Conservation (phyloP, 2,888 invertebrate genomes). For the Strigamia maritima region DNA sequence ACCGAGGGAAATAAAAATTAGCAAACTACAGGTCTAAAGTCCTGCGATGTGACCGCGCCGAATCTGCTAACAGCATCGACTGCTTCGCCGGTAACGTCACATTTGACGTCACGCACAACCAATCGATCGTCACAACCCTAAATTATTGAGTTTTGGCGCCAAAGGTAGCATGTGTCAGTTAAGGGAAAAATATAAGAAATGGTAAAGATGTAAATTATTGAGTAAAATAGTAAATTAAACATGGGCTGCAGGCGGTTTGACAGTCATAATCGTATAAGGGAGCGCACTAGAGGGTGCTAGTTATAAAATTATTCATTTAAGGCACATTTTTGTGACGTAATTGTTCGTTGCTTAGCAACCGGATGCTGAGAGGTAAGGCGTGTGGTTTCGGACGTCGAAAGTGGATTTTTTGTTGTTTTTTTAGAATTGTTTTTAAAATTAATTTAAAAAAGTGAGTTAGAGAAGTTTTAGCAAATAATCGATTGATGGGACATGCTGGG, state of each 20-base stretch:
- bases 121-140: constrained; percentile 20
- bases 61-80: constrained; percentile 15
- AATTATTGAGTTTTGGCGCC: constrained; percentile 25
- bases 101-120: constrained; percentile 12
- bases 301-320: neutral
- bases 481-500: neutral
- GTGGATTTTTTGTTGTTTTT: neutral
- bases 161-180: neutral
- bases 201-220: neutral
- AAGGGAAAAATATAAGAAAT: neutral
- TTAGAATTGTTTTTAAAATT: neutral
- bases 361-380: neutral
- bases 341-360: neutral
- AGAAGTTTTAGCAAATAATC: neutral
- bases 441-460: neutral
- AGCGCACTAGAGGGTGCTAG: neutral
- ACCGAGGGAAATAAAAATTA: constrained; percentile 12
- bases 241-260: neutral
- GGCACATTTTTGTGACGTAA: neutral
- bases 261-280: neutral
- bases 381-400: neutral
- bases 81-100: neutral
- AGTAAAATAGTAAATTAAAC: neutral
- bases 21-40: neutral
- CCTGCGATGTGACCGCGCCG: constrained; percentile 8